These are phyloP conservation scores for Pantelozetes paolii DNA, from an alignment of 2,888 invertebrate species.

Conservation along the genomic window DNA sequence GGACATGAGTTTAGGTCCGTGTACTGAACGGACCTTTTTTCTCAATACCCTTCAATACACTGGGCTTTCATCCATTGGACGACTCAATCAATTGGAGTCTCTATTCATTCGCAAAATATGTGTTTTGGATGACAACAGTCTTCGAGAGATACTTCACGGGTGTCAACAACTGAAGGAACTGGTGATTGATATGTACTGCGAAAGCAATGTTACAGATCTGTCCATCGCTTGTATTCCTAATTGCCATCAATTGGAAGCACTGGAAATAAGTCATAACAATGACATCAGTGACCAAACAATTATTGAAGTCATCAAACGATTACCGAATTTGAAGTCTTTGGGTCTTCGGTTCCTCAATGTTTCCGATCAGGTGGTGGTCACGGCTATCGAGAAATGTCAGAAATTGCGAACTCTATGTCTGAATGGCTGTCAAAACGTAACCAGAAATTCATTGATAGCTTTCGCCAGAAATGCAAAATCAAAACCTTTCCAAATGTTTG, in stretches of 20 bases:
- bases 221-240: neutral
- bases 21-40: conserved; percentile 8
- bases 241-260: neutral
- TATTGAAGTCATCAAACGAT: neutral
- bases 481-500: neutral
- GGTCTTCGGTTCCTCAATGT: neutral
- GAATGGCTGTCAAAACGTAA: neutral
- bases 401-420: neutral
- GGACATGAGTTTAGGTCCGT: conserved; percentile 34
- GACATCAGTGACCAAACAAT: neutral
- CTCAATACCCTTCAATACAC: neutral
- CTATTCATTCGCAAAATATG: conserved; percentile 31
- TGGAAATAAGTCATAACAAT: conserved; percentile 1
- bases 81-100: conserved; percentile 1
- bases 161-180: neutral
- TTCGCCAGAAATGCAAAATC: neutral
- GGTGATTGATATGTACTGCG: neutral
- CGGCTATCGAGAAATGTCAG: neutral
- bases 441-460: neutral
- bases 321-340: neutral
- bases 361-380: neutral
- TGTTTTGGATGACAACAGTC: conserved; percentile 8
- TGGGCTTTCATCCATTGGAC: neutral
- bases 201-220: neutral
- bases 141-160: neutral